These are phyloP conservation scores for Strigamia crassipes DNA, from an alignment of 2,888 invertebrate genomes.

Conservation along the genomic window DNA sequence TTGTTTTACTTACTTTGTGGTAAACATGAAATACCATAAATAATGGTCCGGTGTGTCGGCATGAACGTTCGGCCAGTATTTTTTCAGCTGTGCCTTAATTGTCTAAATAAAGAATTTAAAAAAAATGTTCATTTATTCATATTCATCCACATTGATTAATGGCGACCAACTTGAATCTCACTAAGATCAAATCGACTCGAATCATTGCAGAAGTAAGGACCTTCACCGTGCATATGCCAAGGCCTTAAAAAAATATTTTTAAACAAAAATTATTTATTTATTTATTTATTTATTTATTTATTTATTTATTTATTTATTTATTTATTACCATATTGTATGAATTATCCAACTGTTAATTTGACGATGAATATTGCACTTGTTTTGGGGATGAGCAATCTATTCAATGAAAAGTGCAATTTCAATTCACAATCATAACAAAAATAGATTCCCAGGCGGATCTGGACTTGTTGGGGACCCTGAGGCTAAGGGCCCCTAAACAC, in stretches of 20 bases:
- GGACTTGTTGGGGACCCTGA: too few species aligned
- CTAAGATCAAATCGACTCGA: conserved; percentile 70
- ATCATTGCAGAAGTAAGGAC: conserved; percentile 74
- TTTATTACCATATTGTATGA: conserved; percentile 75
- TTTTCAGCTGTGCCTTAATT: conserved; percentile 65
- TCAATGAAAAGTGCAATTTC: not conserved
- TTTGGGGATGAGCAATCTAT: conserved; percentile 62
- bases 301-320: too few species aligned
- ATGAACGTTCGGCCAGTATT: conserved; percentile 76
- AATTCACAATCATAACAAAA: too few species aligned
- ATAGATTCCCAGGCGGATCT: too few species aligned
- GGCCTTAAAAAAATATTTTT: conserved; percentile 63
- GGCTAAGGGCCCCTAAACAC: too few species aligned
- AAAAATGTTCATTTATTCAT: not conserved
- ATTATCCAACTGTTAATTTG: conserved; percentile 72
- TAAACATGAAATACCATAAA: too few species aligned
- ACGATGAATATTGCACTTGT: conserved; percentile 69
- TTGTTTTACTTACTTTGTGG: not conserved
- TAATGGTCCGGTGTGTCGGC: conserved; percentile 62
- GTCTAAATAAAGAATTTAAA: conserved; percentile 54
- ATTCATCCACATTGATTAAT: not conserved
- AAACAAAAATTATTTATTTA: too few species aligned
- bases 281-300: too few species aligned
- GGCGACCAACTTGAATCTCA: conserved; percentile 59
- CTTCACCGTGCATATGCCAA: conserved; percentile 66